phyloP scores from a whole-genome alignment of 92 coral and sea anemone genomes.

The Siderastrea siderea region DNA sequence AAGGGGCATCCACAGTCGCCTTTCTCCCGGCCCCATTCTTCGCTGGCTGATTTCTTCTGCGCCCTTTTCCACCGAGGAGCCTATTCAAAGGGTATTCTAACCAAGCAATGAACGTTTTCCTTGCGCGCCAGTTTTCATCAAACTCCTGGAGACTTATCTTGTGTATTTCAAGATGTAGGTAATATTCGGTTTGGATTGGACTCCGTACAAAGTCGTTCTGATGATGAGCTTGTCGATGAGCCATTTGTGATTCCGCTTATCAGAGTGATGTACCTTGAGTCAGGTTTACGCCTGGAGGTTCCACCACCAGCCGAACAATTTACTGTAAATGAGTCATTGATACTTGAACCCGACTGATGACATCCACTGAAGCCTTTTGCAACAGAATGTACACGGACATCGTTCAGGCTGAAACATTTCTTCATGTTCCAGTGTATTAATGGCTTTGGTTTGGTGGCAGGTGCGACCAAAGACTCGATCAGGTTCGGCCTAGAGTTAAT shows the following conservation, averaged over 20 bases:
- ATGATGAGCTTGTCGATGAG: neutral
- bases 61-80: too few relatives aligned
- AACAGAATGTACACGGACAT: too few relatives aligned
- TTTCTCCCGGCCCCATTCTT: too few relatives aligned
- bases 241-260: conserved; percentile 6
- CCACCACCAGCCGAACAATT: neutral
- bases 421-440: neutral
- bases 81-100: too few relatives aligned
- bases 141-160: too few relatives aligned
- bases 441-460: neutral
- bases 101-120: too few relatives aligned
- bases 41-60: too few relatives aligned
- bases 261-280: conserved; percentile 27
- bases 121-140: too few relatives aligned
- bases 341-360: neutral
- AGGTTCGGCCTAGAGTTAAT: neutral
- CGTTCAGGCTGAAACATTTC: neutral
- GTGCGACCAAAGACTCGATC: neutral
- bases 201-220: neutral
- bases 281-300: conserved; percentile 18
- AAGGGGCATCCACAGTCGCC: too few relatives aligned
- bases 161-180: neutral
- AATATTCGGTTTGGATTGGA: neutral
- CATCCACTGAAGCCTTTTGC: neutral
- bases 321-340: neutral